Conservation (phyloP, 2,888 invertebrate species). For the Laothoe populi region DNA sequence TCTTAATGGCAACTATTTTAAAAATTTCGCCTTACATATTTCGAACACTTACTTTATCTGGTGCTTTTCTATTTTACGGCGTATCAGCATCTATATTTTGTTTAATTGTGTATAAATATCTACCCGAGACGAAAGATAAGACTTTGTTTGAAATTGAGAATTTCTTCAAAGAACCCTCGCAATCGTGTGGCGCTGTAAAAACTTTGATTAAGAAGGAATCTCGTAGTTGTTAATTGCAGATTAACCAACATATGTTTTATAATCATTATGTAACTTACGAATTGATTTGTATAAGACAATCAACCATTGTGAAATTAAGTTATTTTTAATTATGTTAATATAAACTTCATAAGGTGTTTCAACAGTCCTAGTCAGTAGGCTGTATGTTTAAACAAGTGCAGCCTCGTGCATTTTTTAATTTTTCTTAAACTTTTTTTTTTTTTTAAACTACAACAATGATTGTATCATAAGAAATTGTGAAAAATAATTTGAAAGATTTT, state of each 20-base stretch:
- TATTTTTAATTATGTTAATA: not conserved
- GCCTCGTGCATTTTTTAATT: not conserved
- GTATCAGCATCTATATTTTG: constrained; percentile 51
- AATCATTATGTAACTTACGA: not conserved
- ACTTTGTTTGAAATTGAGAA: constrained; percentile 57
- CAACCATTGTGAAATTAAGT: too few relatives aligned
- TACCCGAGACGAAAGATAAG: constrained; percentile 61
- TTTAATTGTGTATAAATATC: constrained; percentile 50
- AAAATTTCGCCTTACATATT: constrained; percentile 60
- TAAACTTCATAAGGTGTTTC: not conserved
- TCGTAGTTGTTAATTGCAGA: not conserved
- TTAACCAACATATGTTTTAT: not conserved
- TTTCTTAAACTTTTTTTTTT: too few relatives aligned
- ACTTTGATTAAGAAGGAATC: constrained; percentile 41
- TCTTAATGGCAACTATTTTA: constrained; percentile 52
- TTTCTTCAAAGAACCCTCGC: constrained; percentile 46
- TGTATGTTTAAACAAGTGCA: not conserved
- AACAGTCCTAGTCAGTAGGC: not conserved
- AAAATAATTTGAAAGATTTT: too few relatives aligned
- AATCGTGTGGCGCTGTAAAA: constrained; percentile 39
- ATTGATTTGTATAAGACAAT: too few relatives aligned
- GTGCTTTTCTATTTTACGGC: constrained; percentile 57
- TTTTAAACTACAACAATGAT: too few relatives aligned
- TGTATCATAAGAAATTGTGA: too few relatives aligned
- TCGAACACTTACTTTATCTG: constrained; percentile 51